phyloP scores from a whole-genome alignment of 2,797 vertebrate species.

The Hafferia zeledoni region DNA sequence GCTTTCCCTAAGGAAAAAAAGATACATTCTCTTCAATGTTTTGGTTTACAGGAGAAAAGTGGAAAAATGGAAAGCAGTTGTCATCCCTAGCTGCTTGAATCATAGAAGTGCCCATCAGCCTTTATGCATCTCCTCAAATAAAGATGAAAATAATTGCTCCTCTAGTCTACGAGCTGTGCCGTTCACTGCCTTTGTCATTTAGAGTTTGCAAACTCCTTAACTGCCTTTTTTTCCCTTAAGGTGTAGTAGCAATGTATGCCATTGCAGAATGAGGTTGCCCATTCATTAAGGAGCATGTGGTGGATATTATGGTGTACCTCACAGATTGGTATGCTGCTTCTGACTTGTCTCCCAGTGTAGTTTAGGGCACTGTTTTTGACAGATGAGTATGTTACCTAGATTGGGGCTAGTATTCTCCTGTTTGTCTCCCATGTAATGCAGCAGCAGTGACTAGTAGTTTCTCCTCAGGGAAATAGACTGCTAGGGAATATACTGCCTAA shows the following conservation, averaged over 20 bases:
- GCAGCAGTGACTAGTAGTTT: neutral
- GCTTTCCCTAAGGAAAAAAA: neutral
- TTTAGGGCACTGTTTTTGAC: neutral
- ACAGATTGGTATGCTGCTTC: neutral
- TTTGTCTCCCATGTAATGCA: neutral
- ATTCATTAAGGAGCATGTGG: neutral
- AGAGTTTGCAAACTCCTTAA: neutral
- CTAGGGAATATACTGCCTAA: neutral
- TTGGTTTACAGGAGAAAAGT: neutral
- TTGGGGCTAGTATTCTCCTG: neutral
- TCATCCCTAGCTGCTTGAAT: neutral
- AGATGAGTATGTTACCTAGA: neutral
- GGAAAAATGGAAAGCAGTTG: neutral
- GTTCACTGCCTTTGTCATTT: neutral
- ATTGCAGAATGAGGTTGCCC: neutral
- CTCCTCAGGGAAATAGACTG: neutral
- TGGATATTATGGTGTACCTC: neutral
- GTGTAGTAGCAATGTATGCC: neutral
- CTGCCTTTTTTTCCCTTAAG: neutral
- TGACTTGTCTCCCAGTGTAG: neutral
- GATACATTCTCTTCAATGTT: neutral
- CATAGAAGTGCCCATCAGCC: neutral
- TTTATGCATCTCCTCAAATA: neutral
- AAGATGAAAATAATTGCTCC: neutral
- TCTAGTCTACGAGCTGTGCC: neutral